Base-by-base conservation (phyloP, 1,140 invertebrate species). In the Leptinotarsa lineolata region DNA sequence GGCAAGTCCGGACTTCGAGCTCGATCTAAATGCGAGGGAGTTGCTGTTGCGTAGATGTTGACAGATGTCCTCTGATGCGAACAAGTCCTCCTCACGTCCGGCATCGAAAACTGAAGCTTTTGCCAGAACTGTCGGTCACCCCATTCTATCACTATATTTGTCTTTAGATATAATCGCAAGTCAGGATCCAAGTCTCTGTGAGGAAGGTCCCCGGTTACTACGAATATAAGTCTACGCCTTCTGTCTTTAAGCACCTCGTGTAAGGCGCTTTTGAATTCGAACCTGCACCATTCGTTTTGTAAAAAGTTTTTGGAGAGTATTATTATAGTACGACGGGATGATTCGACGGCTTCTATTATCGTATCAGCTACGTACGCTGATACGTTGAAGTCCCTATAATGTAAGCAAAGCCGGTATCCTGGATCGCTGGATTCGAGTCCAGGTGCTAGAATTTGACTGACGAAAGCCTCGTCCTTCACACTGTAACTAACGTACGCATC, bases 61-160 rank as follows among this genome's bases (percentile, higher is more conserved):
- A 90, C 86, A 78, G 88, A 85, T 71, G 88, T 88, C 76, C 89
- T 83, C 82, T 89, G 88, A 83, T 89, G 88, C 58, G 89, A 84
- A 84, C 88, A 89, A 6, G 81, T 78, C 81, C 88, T 86, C 81
- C 88, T 86, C 67, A 91, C 88, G 80, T 94, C 92, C 48, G 96
- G 95, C 91, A 97, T 91, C 21, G 94, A 93, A 81, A 95, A 96
- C 79, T 93, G 90, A 66, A 98, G 87, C 85, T 97, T 97, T 81
- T 96, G 92, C 96, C 96, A 98, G 86, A 98, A 98, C 80, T 94
- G 90, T 83, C 94, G 92, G 86, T 97, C 95, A 71, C 93, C 94
- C 93, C 94, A 96, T 81, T 95, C 92, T 79, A 97, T 91, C 86
- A 91, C 94, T 83, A 94, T 95, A 86, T 94, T 94, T 15, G 94